Conservation (phyloP, 2,797 vertebrate species). For the Rhyacichthys aspro region DNA sequence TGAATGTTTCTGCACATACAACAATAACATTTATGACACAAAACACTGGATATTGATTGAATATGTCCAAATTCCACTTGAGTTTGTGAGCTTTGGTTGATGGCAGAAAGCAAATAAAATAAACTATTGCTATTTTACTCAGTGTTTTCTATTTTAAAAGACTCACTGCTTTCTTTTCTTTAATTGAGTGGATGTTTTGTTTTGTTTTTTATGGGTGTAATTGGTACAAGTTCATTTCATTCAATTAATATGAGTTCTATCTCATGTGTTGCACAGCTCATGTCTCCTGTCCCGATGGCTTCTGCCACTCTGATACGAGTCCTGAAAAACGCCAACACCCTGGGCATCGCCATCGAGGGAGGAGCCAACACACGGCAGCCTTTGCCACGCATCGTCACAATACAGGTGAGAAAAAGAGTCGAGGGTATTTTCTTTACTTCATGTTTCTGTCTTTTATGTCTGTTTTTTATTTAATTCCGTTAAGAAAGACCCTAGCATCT, state of each 20-base stretch:
- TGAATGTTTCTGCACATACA: background rate
- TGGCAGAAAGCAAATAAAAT: too few species aligned
- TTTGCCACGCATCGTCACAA: constrained; percentile 92
- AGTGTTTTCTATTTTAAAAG: background rate
- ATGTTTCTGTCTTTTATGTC: too few species aligned
- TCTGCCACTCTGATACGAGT: constrained; percentile 85
- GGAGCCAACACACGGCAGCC: constrained; percentile 94
- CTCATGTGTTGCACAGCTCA: constrained; percentile 49
- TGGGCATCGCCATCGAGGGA: constrained; percentile 95
- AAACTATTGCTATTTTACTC: too few species aligned
- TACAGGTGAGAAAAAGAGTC: constrained; percentile 83
- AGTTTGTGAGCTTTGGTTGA: too few species aligned
- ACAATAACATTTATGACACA: background rate
- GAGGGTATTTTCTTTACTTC: background rate
- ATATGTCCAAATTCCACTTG: background rate
- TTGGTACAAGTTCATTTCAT: too few species aligned
- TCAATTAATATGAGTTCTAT: too few species aligned
- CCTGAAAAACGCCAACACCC: constrained; percentile 86
- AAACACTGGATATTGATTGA: background rate
- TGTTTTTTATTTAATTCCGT: too few species aligned
- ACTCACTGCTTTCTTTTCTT: too few species aligned
- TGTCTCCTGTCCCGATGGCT: constrained; percentile 52
- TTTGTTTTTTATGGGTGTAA: too few species aligned
- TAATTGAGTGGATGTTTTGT: too few species aligned
- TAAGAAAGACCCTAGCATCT: too few species aligned